These are phyloP conservation scores for Platyscapa corneri DNA, from an alignment of 1,140 invertebrate species.

Conservation along the genomic window DNA sequence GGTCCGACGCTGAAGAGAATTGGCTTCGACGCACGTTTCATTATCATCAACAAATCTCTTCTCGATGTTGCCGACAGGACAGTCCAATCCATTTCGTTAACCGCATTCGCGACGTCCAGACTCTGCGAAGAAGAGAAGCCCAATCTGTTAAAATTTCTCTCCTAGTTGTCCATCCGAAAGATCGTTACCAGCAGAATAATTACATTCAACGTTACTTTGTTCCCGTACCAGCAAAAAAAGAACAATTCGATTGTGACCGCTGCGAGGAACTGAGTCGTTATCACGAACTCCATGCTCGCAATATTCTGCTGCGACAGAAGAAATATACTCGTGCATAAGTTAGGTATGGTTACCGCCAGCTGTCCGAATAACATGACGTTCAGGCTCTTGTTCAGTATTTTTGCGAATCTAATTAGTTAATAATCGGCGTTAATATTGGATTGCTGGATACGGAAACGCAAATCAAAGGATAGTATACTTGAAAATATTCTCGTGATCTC, in stretches of 20 bases:
- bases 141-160: background rate
- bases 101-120: slow-evolving; percentile 19
- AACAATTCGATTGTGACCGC: slow-evolving; percentile 52
- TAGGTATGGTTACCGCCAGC: slow-evolving; percentile 42
- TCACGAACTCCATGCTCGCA: slow-evolving; percentile 39
- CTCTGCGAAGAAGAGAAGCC: slow-evolving; percentile 1
- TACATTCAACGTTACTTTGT: slow-evolving; percentile 48
- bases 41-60: slow-evolving; percentile 39
- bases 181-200: background rate
- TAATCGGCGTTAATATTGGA: background rate
- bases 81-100: slow-evolving; percentile 35
- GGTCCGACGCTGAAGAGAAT: slow-evolving; percentile 36
- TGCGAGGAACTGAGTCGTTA: slow-evolving; percentile 46
- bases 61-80: background rate
- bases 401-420: slow-evolving; percentile 24
- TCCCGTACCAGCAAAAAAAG: slow-evolving; percentile 53
- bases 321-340: slow-evolving; percentile 50
- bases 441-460: background rate
- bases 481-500: slow-evolving; percentile 50
- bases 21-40: slow-evolving; percentile 18
- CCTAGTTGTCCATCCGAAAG: background rate
- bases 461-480: slow-evolving; percentile 19
- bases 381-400: slow-evolving; percentile 35
- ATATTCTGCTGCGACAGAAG: slow-evolving; percentile 29
- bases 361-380: slow-evolving; percentile 48